Evolutionary conservation across 2,113 vertebrate species (phyloP).

Genomic region (Numida meleagris): DNA sequence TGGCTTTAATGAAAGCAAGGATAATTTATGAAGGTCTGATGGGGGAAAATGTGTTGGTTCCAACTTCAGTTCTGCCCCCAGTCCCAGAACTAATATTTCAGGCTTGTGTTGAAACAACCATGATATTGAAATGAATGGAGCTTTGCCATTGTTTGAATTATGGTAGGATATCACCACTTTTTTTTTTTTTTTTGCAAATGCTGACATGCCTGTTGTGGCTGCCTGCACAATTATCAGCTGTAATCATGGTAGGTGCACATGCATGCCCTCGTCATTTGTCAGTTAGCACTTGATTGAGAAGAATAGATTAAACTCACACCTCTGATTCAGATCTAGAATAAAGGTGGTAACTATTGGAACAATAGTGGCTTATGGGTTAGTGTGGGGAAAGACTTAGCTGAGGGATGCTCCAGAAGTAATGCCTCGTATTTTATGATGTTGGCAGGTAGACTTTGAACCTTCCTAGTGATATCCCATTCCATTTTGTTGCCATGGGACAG

Average conservation of each 20-base stretch:
- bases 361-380: not conserved
- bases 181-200: not conserved
- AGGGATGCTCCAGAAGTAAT: not conserved
- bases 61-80: not conserved
- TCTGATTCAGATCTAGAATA: not conserved
- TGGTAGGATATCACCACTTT: not conserved
- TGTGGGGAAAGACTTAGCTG: not conserved
- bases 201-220: not conserved
- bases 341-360: not conserved
- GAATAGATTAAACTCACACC: not conserved
- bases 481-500: not conserved
- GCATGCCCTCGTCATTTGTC: constrained; percentile 30
- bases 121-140: not conserved
- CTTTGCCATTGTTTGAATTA: not conserved
- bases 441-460: too few species aligned
- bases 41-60: not conserved
- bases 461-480: not conserved
- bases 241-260: constrained; percentile 6
- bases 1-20: not conserved
- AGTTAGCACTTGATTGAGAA: constrained; percentile 41
- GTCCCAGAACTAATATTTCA: not conserved
- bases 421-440: not conserved
- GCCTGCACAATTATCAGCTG: not conserved
- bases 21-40: not conserved
- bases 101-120: constrained; percentile 21